Base-by-base conservation (phyloP, 1,140 invertebrate genomes). In the Aphelinus certus region DNA sequence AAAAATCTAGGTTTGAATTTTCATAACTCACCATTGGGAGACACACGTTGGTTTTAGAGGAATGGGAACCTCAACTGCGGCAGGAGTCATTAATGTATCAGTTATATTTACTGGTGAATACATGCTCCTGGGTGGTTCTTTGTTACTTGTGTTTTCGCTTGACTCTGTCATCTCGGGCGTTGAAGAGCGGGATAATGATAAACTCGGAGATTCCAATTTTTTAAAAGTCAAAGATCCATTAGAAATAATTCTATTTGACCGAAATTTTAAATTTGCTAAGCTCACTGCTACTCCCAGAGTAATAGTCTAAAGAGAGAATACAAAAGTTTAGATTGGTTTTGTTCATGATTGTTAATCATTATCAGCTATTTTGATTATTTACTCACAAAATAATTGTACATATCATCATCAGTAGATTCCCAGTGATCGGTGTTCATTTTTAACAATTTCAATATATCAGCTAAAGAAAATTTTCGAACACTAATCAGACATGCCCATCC, bases 331-430 rank as follows among this genome's bases (percentile, higher is more conserved):
- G 26, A 26, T 26, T 26, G 26, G 26, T 26, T 26, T 26, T 26
- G 26, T 26, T 26, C 26, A 26, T 26, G 26, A 26, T 26, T 26
- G 26, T 26, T 26, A 26, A 26, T 26, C 26, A 26, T 26, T 26
- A 26, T 26, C 26, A 26, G 26, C 26, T 26, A 26, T 26, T 26
- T 26, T 26, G 26, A 26, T 26, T 26, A 0, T 26, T 26, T 26
- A 61, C 80, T 83, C 80, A 87, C 86, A 77, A 84, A 75, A 48
- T 83, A 81, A 58, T 82, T 76, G 3, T 83, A 82, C 51, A 81
- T 82, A 3, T 85, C 72, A 51, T 81, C 73, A 57, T 83, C 78
- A 4, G 81, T 47, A 42, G 71, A 58, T 57, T 82, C 61, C 78
- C 77, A 85, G 42, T 71, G 10, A 76, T 76, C 78, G 48, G 75